phyloP scores from a whole-genome alignment of 1,140 invertebrate genomes.

The Papilio dardanus region DNA sequence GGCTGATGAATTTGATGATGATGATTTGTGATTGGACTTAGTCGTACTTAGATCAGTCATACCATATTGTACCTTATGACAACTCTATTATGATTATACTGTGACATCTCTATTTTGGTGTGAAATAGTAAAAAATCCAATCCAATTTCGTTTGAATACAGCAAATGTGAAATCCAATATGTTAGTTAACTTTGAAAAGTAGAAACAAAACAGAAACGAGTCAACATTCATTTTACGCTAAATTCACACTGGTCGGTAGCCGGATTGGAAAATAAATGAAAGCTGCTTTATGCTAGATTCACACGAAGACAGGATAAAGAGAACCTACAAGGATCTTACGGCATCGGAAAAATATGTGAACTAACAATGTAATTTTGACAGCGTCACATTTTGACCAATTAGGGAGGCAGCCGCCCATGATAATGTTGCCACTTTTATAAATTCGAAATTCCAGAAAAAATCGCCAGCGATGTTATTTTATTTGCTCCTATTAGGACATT shows the following conservation, averaged over 20 bases:
- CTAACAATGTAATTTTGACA: neutral
- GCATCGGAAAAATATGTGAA: neutral
- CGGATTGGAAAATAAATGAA: conserved; percentile 21
- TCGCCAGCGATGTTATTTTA: too few relatives aligned
- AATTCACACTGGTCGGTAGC: conserved; percentile 11
- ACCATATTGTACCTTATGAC: too few relatives aligned
- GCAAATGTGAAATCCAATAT: conserved; percentile 23
- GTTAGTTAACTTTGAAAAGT: conserved; percentile 22
- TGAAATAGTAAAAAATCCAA: conserved; percentile 3
- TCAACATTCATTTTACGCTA: conserved; percentile 23
- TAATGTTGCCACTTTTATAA: too few relatives aligned
- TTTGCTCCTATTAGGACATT: too few relatives aligned
- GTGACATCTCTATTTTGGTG: neutral
- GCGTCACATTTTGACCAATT: too few relatives aligned
- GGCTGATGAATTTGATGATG: too few relatives aligned
- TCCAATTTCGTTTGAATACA: conserved; percentile 20
- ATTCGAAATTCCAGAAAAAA: too few relatives aligned
- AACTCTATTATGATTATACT: neutral
- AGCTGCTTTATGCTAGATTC: conserved; percentile 17
- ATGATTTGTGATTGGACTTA: too few relatives aligned
- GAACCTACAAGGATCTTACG: too few relatives aligned
- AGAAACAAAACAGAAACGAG: conserved; percentile 19
- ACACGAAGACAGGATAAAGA: neutral
- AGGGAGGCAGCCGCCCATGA: too few relatives aligned
- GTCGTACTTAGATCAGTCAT: too few relatives aligned